Conservation (phyloP, 2,888 invertebrate species). For the Nemurella pictetii region DNA sequence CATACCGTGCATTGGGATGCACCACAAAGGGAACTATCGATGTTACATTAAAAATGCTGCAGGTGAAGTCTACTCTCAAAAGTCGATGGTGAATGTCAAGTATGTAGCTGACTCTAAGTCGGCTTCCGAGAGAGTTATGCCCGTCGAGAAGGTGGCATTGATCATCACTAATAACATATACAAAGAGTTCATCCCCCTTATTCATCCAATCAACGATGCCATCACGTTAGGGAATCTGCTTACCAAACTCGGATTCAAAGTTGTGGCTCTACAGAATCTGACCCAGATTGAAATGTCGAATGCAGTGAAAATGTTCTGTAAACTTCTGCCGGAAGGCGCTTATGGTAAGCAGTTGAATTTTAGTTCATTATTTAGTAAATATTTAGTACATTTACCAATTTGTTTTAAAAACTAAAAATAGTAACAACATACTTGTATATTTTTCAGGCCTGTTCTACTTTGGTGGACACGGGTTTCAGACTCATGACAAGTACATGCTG, state of each 20-base stretch:
- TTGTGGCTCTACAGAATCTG: slow-evolving; percentile 49
- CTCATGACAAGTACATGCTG: slow-evolving; percentile 58
- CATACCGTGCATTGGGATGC: slow-evolving; percentile 36
- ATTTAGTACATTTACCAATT: not conserved
- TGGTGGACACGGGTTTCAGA: slow-evolving; percentile 61
- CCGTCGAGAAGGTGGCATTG: slow-evolving; percentile 48
- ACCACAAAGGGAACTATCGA: slow-evolving; percentile 42
- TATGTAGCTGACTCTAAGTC: slow-evolving; percentile 26
- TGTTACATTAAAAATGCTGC: slow-evolving; percentile 46
- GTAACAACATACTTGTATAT: not conserved
- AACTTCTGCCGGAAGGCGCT: slow-evolving; percentile 48
- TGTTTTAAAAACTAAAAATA: not conserved
- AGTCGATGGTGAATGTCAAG: not conserved
- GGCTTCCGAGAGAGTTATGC: slow-evolving; percentile 23
- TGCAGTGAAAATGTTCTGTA: slow-evolving; percentile 48
- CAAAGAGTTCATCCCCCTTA: slow-evolving; percentile 44
- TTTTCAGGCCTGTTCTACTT: slow-evolving; percentile 57
- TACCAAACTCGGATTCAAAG: slow-evolving; percentile 48
- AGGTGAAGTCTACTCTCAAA: slow-evolving; percentile 46
- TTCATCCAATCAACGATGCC: slow-evolving; percentile 49
- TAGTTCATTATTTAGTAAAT: not conserved
- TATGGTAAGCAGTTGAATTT: slow-evolving; percentile 47
- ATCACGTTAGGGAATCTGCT: slow-evolving; percentile 47
- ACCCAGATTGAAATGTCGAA: slow-evolving; percentile 49
- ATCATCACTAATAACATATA: slow-evolving; percentile 50